Base-by-base conservation (phyloP, 64 coral and sea anemone genomes). In the Montipora sp. region DNA sequence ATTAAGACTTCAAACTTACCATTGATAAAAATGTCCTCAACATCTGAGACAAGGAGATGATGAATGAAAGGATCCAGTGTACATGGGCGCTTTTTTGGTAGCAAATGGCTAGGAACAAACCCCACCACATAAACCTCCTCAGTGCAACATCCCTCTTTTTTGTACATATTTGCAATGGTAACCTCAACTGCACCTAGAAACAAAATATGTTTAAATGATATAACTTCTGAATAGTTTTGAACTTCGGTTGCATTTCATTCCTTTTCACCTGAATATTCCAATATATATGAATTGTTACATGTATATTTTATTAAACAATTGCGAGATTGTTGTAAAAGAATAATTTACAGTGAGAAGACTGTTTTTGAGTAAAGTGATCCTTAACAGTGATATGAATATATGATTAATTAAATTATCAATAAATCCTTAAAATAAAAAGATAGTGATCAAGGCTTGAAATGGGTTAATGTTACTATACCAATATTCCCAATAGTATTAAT, bases 41-140 rank as follows among this genome's bases (percentile, higher is more conserved):
- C 81, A 43, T 87, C 83, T 19, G 83, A 87, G 67, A 87, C 27
- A 5, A 87, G 45, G 67, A 61, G 83, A 87, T 72, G 59, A 51
- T 72, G 59, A 51, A 85, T 63, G 19, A 87, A 87, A 48, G 83
- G 83, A 87, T 87, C 65, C 19, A 87, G 47, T 47, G 59, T 24
- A 87, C 65, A 87, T 19, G 65, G 83, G 14, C 44, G 83, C 67
- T 87, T 83, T 87, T 87, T 87, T 87, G 83, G 83, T 16, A 87
- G 47, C 60, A 44, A 73, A 20, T 87, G 22, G 15, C 43, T 87
- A 22, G 65, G 67, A 48, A 87, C 11, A 87, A 87, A 87, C 22
- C 83, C 83, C 43, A 87, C 67, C 6, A 87, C 83, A 87, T 87
- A 87, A 10, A 87, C 67, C 22, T 87, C 63, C 47, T 73, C 83